phyloP scores from a whole-genome alignment of 2,113 vertebrate species.

The Eulacestoma nigropectus region DNA sequence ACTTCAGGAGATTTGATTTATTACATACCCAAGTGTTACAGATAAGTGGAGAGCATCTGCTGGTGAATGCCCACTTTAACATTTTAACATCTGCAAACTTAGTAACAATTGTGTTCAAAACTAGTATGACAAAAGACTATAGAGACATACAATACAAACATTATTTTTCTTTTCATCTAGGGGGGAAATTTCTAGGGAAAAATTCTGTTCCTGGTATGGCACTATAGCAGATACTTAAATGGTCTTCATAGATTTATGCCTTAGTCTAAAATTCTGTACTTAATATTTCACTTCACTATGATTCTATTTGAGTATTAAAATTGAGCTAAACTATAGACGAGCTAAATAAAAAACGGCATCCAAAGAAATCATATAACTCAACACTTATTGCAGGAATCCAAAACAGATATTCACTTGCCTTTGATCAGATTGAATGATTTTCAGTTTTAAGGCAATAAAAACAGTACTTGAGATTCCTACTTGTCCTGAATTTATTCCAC shows the following conservation, averaged over 20 bases:
- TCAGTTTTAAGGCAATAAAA: neutral
- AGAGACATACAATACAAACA: neutral
- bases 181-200: neutral
- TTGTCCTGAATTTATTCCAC: neutral
- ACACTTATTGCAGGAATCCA: neutral
- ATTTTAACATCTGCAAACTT: neutral
- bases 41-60: neutral
- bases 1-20: neutral
- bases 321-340: accelerated
- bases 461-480: neutral
- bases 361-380: neutral
- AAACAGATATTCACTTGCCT: neutral
- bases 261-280: neutral
- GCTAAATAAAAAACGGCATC: neutral
- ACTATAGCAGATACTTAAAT: neutral
- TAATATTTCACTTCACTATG: neutral
- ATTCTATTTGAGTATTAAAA: neutral
- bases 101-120: neutral
- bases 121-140: neutral
- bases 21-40: neutral
- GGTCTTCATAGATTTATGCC: neutral
- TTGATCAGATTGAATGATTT: neutral
- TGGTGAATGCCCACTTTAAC: neutral
- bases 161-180: neutral
- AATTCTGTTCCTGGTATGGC: neutral